A percentile compares a stretch with the other conserved stretches of the same genome.
Conservation (phyloP, 2,113 vertebrate genomes). For the Puntigrus tetrazona region DNA sequence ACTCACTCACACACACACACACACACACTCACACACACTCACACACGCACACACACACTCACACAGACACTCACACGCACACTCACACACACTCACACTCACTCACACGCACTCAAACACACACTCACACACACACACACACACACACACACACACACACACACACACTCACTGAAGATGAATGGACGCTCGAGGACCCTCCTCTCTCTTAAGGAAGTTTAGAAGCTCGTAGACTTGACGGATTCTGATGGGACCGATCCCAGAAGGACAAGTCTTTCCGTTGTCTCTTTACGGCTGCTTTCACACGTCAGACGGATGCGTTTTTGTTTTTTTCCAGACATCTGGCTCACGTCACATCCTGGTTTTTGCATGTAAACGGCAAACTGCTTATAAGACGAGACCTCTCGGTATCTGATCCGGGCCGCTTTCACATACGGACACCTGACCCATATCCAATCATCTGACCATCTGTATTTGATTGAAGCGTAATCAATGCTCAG, state of each 20-base stretch:
- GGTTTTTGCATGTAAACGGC: neutral
- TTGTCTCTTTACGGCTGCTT: neutral
- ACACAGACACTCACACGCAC: too few species aligned
- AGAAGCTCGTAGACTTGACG: neutral
- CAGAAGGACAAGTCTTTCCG: constrained; percentile 4
- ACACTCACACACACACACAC: too few species aligned
- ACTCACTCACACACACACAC: too few species aligned
- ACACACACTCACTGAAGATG: neutral
- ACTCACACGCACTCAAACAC: too few species aligned
- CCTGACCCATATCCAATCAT: neutral
- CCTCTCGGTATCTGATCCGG: neutral
- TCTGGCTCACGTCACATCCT: neutral
- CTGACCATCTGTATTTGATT: neutral
- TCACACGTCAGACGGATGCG: neutral
- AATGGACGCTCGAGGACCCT: neutral
- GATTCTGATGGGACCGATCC: neutral
- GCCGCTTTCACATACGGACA: neutral
- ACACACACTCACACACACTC: too few species aligned
- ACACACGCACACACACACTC: too few species aligned
- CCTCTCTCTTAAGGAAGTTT: neutral
- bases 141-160: too few species aligned
- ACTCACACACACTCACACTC: too few species aligned
- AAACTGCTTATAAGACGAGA: neutral
- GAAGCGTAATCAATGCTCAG: neutral
- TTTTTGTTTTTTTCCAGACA: neutral